Conservation (phyloP, 2,888 invertebrate genomes). For the Harpagoxenus sublaevis region DNA sequence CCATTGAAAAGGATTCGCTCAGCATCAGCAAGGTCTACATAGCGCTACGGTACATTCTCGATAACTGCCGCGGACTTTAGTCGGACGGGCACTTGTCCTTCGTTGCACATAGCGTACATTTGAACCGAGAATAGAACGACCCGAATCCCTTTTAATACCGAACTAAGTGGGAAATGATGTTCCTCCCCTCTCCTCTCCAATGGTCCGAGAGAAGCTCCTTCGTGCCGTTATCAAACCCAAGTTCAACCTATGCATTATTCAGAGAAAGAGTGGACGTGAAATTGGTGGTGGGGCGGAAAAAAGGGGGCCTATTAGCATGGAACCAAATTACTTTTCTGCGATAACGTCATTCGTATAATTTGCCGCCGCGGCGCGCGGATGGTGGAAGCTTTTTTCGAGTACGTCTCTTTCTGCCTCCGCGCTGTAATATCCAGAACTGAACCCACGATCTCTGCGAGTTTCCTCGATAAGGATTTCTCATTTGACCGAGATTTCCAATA, state of each 20-base stretch:
- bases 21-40: constrained; percentile 17
- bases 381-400: constrained; percentile 65
- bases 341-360: constrained; percentile 80
- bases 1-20: constrained; percentile 38
- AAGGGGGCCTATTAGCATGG: constrained; percentile 81
- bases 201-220: constrained; percentile 72
- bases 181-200: constrained; percentile 67
- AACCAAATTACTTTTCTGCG: constrained; percentile 82
- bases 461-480: constrained; percentile 56
- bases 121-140: constrained; percentile 72
- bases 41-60: not conserved
- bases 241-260: constrained; percentile 80
- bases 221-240: constrained; percentile 77
- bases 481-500: constrained; percentile 57
- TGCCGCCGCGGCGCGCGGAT: constrained; percentile 60
- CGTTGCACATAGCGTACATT: constrained; percentile 46
- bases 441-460: constrained; percentile 42
- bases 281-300: constrained; percentile 58
- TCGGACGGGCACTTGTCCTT: constrained; percentile 28
- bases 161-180: constrained; percentile 82
- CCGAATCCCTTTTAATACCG: constrained; percentile 80
- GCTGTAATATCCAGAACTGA: constrained; percentile 32
- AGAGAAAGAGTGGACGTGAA: constrained; percentile 67
- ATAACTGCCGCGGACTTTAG: constrained; percentile 50
- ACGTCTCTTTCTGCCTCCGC: constrained; percentile 34